A percentile compares a stretch with the other conserved stretches of the same genome.
Conservation (phyloP, 2,797 vertebrate species). For the Hemitrygon akajei region DNA sequence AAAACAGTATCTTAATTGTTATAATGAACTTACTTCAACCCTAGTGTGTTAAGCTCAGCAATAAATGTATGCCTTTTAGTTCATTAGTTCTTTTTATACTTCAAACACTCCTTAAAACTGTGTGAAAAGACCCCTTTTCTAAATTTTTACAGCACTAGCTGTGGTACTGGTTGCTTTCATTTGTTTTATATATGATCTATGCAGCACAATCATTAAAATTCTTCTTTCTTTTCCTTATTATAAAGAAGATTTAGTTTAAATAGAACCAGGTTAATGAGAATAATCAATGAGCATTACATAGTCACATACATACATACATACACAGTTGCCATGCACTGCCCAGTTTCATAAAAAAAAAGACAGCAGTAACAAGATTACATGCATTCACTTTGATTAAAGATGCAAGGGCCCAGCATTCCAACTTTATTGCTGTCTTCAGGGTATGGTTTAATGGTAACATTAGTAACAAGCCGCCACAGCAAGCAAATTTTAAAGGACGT, state of each 20-base stretch:
- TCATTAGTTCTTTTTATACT: conserved; percentile 24
- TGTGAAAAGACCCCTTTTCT: neutral
- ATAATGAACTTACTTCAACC: conserved; percentile 34
- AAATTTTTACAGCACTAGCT: conserved; percentile 5
- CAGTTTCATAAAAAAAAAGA: conserved; percentile 56
- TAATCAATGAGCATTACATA: conserved; percentile 58
- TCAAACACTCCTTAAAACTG: conserved; percentile 25
- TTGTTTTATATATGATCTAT: neutral
- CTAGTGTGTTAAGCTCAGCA: conserved; percentile 5
- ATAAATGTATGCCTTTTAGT: conserved; percentile 30
- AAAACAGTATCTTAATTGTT: conserved; percentile 28
- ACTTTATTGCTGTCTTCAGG: conserved; percentile 94
- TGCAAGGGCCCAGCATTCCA: conserved; percentile 61
- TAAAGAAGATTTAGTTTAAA: conserved; percentile 54
- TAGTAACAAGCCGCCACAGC: conserved; percentile 69
- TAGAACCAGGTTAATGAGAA: conserved; percentile 70
- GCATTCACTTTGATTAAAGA: conserved; percentile 87
- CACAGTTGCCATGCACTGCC: conserved; percentile 62
- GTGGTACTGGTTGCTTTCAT: neutral
- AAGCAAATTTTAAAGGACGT: conserved; percentile 58
- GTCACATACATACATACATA: conserved; percentile 40
- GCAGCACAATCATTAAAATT: neutral
- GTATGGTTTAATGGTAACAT: conserved; percentile 88
- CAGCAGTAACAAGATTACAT: conserved; percentile 89
- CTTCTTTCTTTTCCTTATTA: conserved; percentile 53